phyloP scores from a whole-genome alignment of 2,113 vertebrate species.

The Naja naja region DNA sequence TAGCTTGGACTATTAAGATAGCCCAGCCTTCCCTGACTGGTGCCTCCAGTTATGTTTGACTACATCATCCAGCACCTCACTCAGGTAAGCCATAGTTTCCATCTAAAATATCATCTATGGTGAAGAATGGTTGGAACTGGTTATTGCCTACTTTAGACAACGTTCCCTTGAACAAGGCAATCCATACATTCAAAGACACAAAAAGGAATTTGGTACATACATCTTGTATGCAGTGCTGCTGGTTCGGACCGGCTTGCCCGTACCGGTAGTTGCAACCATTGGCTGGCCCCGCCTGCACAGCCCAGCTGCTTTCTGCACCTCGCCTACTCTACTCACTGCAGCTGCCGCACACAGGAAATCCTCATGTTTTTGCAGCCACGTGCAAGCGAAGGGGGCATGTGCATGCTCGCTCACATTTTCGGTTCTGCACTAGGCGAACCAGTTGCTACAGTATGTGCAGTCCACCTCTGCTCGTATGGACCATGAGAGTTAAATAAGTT shows the following conservation, averaged over 20 bases:
- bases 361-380: no score
- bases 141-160: not conserved
- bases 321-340: no score
- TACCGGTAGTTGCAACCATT: no score
- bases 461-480: not conserved
- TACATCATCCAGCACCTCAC: not conserved
- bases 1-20: not conserved
- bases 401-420: no score
- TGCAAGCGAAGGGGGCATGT: no score
- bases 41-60: not conserved
- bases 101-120: not conserved
- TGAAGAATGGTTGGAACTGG: not conserved
- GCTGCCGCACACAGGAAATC: no score
- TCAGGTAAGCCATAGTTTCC: not conserved
- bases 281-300: no score
- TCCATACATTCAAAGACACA: not conserved
- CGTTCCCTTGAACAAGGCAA: not conserved
- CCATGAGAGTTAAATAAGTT: conserved; percentile 52
- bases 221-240: not conserved
- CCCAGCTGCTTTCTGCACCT: no score
- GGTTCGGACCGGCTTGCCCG: no score
- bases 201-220: not conserved
- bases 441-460: no score
- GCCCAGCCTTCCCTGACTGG: not conserved
- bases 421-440: no score